Percentiles rank a stretch among this genome's conserved stretches.
phyloP scores from a whole-genome alignment of 2,888 invertebrate genomes.

The Lapara coniferarum region DNA sequence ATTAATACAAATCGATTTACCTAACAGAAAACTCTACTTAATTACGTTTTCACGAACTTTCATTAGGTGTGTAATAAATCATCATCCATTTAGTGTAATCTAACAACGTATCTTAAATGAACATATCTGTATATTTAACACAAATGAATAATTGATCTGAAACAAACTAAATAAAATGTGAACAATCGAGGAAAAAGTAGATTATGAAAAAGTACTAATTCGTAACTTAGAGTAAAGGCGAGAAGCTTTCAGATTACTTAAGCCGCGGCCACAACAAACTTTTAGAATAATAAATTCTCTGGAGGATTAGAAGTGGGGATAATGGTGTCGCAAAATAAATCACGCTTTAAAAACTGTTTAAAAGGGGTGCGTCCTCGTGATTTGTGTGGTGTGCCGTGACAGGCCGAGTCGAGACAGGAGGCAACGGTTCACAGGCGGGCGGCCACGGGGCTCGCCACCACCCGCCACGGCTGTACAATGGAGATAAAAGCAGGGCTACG shows the following conservation, averaged over 20 bases:
- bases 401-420: conserved; percentile 36
- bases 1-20: neutral
- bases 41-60: no score
- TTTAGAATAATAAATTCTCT: conserved; percentile 70
- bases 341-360: conserved; percentile 68
- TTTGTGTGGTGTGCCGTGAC: conserved; percentile 61
- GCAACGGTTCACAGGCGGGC: conserved; percentile 35
- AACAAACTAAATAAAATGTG: conserved; percentile 8
- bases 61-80: no score
- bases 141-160: neutral
- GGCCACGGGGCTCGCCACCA: conserved; percentile 34
- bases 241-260: conserved; percentile 64
- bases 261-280: conserved; percentile 68
- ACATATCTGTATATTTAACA: no score
- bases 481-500: conserved; percentile 55
- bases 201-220: conserved; percentile 43
- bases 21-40: neutral
- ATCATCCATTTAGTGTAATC: no score
- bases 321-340: conserved; percentile 70
- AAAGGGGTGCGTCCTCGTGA: conserved; percentile 64
- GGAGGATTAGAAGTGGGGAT: conserved; percentile 70
- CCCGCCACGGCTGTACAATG: conserved; percentile 47
- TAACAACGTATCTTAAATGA: no score
- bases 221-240: conserved; percentile 58
- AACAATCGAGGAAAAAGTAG: conserved; percentile 30